These are phyloP conservation scores for Cirrhinus molitorella DNA, from an alignment of 2,797 vertebrate genomes.

Conservation along the genomic window DNA sequence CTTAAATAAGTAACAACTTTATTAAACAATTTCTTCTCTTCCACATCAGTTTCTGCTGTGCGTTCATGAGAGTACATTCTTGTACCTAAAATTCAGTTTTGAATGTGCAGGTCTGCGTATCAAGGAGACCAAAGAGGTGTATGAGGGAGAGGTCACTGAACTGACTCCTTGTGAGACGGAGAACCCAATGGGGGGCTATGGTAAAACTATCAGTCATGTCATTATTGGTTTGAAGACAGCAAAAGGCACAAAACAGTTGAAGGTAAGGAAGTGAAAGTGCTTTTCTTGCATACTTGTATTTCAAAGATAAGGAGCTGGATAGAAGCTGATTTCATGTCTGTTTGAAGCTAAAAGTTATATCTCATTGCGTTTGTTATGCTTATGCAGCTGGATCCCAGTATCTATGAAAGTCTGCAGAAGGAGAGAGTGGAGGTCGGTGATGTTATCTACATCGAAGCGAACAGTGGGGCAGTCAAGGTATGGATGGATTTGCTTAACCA, in stretches of 20 bases:
- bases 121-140: conserved; percentile 99
- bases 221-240: conserved; percentile 97
- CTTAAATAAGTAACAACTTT: no score
- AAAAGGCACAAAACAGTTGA: conserved; percentile 98
- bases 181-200: conserved; percentile 98
- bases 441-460: conserved; percentile 99
- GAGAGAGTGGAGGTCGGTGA: conserved; percentile 97
- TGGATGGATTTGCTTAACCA: conserved; percentile 56
- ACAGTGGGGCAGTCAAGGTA: conserved; percentile 99
- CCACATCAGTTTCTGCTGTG: no score
- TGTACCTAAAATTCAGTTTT: conserved; percentile 9
- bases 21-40: no score
- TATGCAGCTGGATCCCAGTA: conserved; percentile 94
- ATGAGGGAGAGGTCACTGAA: conserved; percentile 99
- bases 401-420: conserved; percentile 98
- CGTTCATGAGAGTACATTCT: not conserved
- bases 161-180: conserved; percentile 97
- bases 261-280: conserved; percentile 76
- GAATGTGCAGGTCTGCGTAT: conserved; percentile 87
- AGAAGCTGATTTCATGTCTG: not conserved
- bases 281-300: not conserved
- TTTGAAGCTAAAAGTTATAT: not conserved
- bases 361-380: conserved; percentile 33
- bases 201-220: conserved; percentile 98
- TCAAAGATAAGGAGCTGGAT: not conserved